Evolutionary conservation across 1,140 invertebrate species (phyloP).

Genomic region (Artemia franciscana): DNA sequence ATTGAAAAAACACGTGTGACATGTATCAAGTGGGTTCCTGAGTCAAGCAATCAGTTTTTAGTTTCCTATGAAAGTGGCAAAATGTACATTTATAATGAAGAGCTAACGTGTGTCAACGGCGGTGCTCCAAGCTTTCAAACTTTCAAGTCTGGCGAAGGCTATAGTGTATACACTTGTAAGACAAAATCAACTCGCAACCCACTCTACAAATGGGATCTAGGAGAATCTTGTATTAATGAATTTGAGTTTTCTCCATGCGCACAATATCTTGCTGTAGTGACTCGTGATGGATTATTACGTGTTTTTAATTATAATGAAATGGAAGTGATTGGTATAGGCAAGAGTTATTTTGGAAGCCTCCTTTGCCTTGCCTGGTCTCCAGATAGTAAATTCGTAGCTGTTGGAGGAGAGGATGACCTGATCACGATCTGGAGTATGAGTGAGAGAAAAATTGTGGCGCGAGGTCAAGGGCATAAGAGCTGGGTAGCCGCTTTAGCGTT

Average conservation of each 20-base stretch:
- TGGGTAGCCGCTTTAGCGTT: constrained; percentile 96
- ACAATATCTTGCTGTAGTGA: constrained; percentile 64
- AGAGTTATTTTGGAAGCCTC: constrained; percentile 90
- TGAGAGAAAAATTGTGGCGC: constrained; percentile 75
- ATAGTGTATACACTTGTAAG: constrained; percentile 81
- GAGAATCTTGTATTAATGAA: constrained; percentile 73
- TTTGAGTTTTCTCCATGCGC: constrained; percentile 91
- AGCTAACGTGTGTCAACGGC: constrained; percentile 59
- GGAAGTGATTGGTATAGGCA: constrained; percentile 69
- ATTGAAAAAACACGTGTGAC: constrained; percentile 97
- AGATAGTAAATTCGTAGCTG: constrained; percentile 80
- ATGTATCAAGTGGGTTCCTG: constrained; percentile 92
- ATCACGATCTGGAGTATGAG: constrained; percentile 91
- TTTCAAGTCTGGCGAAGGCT: constrained; percentile 85
- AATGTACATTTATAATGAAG: constrained; percentile 92
- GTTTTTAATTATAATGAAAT: constrained; percentile 94
- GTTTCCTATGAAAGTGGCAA: constrained; percentile 89
- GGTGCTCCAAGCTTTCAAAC: constrained; percentile 64
- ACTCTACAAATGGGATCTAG: constrained; percentile 57
- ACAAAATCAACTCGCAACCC: constrained; percentile 90
- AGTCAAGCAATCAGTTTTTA: constrained; percentile 73
- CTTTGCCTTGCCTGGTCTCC: constrained; percentile 92
- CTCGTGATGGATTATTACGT: constrained; percentile 65
- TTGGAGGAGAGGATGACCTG: constrained; percentile 94
- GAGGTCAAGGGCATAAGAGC: constrained; percentile 77